Conservation (phyloP, 1,140 invertebrate species). For the Drosophila tristis region DNA sequence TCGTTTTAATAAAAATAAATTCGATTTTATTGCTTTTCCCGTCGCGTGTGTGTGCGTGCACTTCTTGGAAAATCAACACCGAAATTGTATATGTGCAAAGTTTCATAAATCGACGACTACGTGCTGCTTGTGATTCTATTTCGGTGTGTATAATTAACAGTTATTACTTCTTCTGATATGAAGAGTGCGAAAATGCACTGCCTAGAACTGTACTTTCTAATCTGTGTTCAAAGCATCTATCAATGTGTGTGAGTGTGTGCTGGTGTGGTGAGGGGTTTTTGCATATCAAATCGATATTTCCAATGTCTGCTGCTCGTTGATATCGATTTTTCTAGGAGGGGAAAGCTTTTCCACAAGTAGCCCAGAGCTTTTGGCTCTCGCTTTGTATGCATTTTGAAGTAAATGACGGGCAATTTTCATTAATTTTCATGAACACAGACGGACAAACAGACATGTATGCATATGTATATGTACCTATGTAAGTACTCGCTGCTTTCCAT, state of each 20-base stretch:
- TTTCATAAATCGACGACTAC: constrained; percentile 70
- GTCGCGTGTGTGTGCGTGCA: constrained; percentile 53
- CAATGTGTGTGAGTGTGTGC: constrained; percentile 20
- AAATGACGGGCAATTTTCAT: constrained; percentile 67
- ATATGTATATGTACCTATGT: too few species aligned
- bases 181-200: constrained; percentile 3
- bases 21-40: constrained; percentile 75
- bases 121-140: constrained; percentile 81
- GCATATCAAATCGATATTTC: constrained; percentile 73
- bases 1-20: constrained; percentile 70
- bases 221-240: constrained; percentile 26
- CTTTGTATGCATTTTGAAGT: constrained; percentile 54
- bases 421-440: constrained; percentile 58
- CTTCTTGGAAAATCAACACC: constrained; percentile 60
- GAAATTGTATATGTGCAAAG: constrained; percentile 58
- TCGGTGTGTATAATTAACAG: constrained; percentile 71
- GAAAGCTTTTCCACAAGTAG: constrained; percentile 61
- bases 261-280: constrained; percentile 49
- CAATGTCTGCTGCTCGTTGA: constrained; percentile 49
- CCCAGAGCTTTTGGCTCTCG: constrained; percentile 32
- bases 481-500: constrained; percentile 55
- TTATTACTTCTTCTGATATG: constrained; percentile 28
- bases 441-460: constrained; percentile 5
- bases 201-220: constrained; percentile 76
- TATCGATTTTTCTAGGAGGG: constrained; percentile 72